Evolutionary conservation across 2,113 vertebrate genomes (phyloP), one percentile per base, ranked within the genome.

Genomic region (Chaetodon auriga): DNA sequence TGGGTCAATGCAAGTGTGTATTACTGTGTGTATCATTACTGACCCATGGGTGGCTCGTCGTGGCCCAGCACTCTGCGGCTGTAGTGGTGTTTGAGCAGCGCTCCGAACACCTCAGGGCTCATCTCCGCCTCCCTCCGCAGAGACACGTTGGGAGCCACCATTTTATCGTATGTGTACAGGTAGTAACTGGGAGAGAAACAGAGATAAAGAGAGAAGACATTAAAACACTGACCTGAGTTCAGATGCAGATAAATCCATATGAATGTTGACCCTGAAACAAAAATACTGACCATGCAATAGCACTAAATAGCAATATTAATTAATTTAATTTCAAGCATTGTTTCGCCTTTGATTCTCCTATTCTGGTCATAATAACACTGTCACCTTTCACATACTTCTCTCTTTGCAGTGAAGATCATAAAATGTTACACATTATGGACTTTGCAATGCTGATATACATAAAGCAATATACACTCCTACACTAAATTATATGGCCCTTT

Each of bases 141-240:
- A 2, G 97, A 99, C 45, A 99, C 97, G 49, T 99, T 99, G 35
- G 98, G 98, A 14, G 98, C 97, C 94, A 99, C 96, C 95, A 99
- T 96, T 93, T 99, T 99, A 93, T 99, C 98, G 68, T 97, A 99
- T 75, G 98, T 98, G 89, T 98, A 99, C 90, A 99, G 95, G 95
- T 97, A 99, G 95, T 97, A 99, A 91, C 98, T 99, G 61, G 21
- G 53, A 64, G 30, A 69, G 48, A 79, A 30, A 66, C 36, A 55
- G 3, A 66, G 18, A 82, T 1, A 70, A 30, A 13, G 63, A 63
- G n/a, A 71, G 11, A 51, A 36, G 41, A 23, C 61, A 64, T 78
- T 87, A 54, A 68, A 69, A 46, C 74, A 58, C 21, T 15, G 25
- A 64, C 45, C 4, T n/a, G 16, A 49, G 0, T 23, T 23, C 10